Percentiles rank a stretch among this genome's conserved stretches.
Evolutionary conservation across 2,797 vertebrate genomes (phyloP).

Genomic region (Borostomias antarcticus): DNA sequence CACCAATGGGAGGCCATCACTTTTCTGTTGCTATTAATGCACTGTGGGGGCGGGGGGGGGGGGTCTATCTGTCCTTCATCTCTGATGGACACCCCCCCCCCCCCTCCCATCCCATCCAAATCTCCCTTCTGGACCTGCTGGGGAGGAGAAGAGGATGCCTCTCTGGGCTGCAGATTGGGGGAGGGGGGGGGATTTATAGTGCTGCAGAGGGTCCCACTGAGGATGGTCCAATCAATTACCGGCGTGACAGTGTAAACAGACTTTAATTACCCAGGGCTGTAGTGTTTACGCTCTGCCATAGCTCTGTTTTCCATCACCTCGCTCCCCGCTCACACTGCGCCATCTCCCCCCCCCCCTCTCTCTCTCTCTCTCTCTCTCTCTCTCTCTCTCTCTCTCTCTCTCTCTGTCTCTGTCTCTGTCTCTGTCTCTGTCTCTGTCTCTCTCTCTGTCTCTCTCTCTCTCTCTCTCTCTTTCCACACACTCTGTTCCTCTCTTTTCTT

Average conservation of each 20-base stretch:
- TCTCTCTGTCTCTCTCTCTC: too few relatives aligned
- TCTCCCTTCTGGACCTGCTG: too few relatives aligned
- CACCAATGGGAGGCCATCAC: conserved; percentile 55
- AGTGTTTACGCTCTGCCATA: conserved; percentile 68
- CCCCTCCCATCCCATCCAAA: conserved; percentile 11
- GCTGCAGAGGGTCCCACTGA: conserved; percentile 54
- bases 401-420: too few relatives aligned
- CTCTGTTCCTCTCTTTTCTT: too few relatives aligned
- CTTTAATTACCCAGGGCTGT: conserved; percentile 71
- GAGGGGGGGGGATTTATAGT: conserved; percentile 62
- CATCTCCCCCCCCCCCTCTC: background rate
- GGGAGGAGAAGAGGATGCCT: background rate
- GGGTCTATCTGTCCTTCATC: conserved; percentile 49
- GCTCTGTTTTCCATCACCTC: conserved; percentile 61
- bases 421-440: too few relatives aligned
- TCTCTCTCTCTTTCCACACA: too few relatives aligned
- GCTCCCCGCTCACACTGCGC: conserved; percentile 41
- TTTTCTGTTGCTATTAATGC: conserved; percentile 67
- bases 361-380: conserved; percentile 24
- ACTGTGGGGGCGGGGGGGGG: conserved; percentile 34
- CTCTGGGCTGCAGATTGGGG: background rate
- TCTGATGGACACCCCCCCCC: conserved; percentile 35
- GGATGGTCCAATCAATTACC: conserved; percentile 65
- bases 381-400: too few relatives aligned
- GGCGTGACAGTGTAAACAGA: conserved; percentile 67